These are phyloP conservation scores for Acrocyrtus sp. DNA, from an alignment of 2,888 invertebrate species.

Conservation along the genomic window DNA sequence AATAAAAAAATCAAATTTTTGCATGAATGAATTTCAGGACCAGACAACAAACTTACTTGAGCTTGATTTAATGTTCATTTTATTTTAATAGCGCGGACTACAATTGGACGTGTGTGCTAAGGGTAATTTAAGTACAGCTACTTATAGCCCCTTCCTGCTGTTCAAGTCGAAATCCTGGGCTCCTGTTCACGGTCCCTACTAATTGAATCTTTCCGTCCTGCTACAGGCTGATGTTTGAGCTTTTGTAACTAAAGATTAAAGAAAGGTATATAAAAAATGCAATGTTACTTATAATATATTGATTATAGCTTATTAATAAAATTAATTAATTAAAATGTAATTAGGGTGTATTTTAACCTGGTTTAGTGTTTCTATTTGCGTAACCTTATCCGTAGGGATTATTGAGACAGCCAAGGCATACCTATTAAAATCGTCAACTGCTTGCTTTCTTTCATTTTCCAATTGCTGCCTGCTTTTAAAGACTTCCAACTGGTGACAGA, in stretches of 20 bases:
- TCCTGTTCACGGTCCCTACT: not conserved
- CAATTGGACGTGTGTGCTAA: too few relatives aligned
- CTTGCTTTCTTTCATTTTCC: slow-evolving; percentile 16
- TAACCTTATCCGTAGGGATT: slow-evolving; percentile 22
- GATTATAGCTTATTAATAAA: not conserved
- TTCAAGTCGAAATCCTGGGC: not conserved
- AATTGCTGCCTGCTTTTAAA: slow-evolving; percentile 10
- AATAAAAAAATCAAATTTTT: too few relatives aligned
- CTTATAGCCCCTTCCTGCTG: too few relatives aligned
- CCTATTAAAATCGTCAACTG: slow-evolving; percentile 9
- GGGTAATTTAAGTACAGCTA: too few relatives aligned
- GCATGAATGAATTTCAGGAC: too few relatives aligned
- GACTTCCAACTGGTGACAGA: slow-evolving; percentile 25
- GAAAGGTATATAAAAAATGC: not conserved
- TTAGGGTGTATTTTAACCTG: slow-evolving; percentile 2
- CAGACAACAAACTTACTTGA: too few relatives aligned
- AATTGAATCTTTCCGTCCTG: not conserved
- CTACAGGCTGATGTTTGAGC: not conserved
- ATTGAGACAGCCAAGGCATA: not conserved
- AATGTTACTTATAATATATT: not conserved
- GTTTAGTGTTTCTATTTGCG: slow-evolving; percentile 20
- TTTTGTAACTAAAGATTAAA: not conserved
- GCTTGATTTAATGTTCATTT: too few relatives aligned
- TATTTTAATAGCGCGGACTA: too few relatives aligned
- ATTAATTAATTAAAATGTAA: not conserved